These are phyloP conservation scores for Colistium nudipinnis DNA, from an alignment of 2,113 vertebrate species.

Conservation along the genomic window DNA sequence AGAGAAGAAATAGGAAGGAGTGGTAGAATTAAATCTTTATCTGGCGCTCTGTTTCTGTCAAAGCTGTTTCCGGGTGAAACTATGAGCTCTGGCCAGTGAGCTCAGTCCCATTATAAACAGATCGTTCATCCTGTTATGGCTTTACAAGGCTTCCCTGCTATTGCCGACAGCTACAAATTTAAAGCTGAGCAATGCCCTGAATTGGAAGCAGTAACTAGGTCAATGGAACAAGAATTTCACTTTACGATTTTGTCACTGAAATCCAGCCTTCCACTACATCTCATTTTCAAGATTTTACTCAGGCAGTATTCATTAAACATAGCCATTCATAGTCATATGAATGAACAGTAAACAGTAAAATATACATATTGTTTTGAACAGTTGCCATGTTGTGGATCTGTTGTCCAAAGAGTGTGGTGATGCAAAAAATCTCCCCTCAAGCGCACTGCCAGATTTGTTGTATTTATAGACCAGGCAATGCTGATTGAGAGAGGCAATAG, in stretches of 20 bases:
- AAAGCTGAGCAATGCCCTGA: slow-evolving; percentile 73
- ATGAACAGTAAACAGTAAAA: slow-evolving; percentile 14
- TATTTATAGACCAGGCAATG: slow-evolving; percentile 70
- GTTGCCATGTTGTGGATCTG: slow-evolving; percentile 14
- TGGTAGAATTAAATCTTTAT: slow-evolving; percentile 79
- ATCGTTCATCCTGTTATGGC: slow-evolving; percentile 75
- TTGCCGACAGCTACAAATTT: slow-evolving; percentile 76
- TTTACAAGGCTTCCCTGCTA: slow-evolving; percentile 56
- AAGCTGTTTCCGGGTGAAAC: slow-evolving; percentile 79
- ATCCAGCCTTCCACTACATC: slow-evolving; percentile 40
- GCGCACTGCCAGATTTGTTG: slow-evolving; percentile 63
- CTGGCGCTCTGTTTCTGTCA: slow-evolving; percentile 79
- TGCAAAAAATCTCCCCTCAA: slow-evolving; percentile 31
- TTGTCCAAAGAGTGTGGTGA: slow-evolving; percentile 17
- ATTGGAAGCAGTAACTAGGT: slow-evolving; percentile 75
- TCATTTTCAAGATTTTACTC: slow-evolving; percentile 54
- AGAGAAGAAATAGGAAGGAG: slow-evolving; percentile 49
- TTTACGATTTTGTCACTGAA: slow-evolving; percentile 60
- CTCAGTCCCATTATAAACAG: slow-evolving; percentile 77
- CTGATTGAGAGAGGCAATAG: slow-evolving; percentile 67
- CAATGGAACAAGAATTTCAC: slow-evolving; percentile 69
- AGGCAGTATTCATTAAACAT: slow-evolving; percentile 50
- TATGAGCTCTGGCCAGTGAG: slow-evolving; percentile 75
- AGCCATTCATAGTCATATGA: not conserved
- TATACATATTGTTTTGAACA: slow-evolving; percentile 45